Conservation (phyloP, 2,797 vertebrate species). For the Oryzias dopingdopingensis region DNA sequence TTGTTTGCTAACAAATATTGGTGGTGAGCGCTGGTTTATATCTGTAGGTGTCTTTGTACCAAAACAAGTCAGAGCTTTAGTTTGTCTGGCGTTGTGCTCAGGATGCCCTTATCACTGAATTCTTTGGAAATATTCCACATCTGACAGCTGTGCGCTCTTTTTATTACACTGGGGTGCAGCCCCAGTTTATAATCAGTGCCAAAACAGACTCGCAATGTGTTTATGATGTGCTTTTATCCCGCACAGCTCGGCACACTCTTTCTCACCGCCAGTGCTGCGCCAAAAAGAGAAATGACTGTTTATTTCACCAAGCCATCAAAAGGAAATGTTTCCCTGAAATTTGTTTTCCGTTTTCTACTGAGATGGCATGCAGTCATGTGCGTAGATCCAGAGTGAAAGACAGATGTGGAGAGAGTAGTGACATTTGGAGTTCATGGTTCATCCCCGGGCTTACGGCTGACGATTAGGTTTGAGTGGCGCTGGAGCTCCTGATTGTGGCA, state of each 20-base stretch:
- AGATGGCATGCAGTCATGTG: constrained; percentile 4
- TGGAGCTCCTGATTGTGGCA: constrained; percentile 3
- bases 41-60: background rate
- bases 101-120: background rate
- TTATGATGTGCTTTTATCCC: constrained; percentile 25
- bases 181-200: constrained; percentile 20
- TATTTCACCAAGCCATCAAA: constrained; percentile 30
- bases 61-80: constrained; percentile 10
- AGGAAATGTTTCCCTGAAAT: background rate
- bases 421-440: constrained; percentile 4
- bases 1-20: constrained; percentile 28
- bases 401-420: constrained; percentile 6
- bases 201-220: constrained; percentile 23
- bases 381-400: constrained; percentile 12
- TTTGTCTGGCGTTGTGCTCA: constrained; percentile 5
- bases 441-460: constrained; percentile 29
- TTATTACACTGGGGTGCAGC: constrained; percentile 23
- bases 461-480: constrained; percentile 35
- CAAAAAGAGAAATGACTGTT: constrained; percentile 21
- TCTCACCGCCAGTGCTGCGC: constrained; percentile 23
- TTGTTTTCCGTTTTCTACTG: constrained; percentile 10
- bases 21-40: constrained; percentile 5
- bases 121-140: constrained; percentile 17
- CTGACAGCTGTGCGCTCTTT: constrained; percentile 2
- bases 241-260: constrained; percentile 12